phyloP scores from a whole-genome alignment of 2,113 vertebrate genomes.

The Phylloscopus trochiloides region DNA sequence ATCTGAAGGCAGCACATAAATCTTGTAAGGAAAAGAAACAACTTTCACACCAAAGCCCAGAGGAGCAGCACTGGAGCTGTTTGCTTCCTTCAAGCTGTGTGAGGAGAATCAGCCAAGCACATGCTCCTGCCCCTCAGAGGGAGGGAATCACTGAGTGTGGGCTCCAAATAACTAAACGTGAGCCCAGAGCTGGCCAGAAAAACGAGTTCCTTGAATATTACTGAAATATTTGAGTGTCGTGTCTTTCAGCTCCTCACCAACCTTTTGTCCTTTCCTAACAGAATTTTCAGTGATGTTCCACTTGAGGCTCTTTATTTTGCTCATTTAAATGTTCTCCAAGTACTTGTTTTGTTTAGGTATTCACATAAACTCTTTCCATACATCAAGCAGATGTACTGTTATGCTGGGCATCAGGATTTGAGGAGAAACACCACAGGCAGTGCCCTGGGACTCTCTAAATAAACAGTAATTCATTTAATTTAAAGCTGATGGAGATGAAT shows the following conservation, averaged over 20 bases:
- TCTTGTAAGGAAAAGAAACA: not conserved
- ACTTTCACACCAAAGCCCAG: not conserved
- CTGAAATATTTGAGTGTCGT: not conserved
- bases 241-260: not conserved
- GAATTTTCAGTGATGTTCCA: not conserved
- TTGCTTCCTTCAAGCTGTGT: not conserved
- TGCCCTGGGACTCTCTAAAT: not conserved
- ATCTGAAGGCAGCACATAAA: not conserved
- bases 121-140: constrained; percentile 1
- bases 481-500: not conserved
- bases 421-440: not conserved
- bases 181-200: not conserved
- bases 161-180: constrained; percentile 3
- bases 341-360: not conserved
- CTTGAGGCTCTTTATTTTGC: not conserved
- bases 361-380: not conserved
- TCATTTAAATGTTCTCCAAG: not conserved
- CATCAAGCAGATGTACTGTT: not conserved
- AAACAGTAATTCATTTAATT: not conserved
- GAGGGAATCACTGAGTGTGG: not conserved
- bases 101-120: not conserved
- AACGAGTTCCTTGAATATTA: not conserved
- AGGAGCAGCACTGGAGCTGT: not conserved
- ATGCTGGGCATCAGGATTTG: not conserved
- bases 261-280: not conserved